A percentile compares a stretch with the other conserved stretches of the same genome.
Evolutionary conservation across 2,113 vertebrate genomes (phyloP).

Genomic region (Zingel zingel): DNA sequence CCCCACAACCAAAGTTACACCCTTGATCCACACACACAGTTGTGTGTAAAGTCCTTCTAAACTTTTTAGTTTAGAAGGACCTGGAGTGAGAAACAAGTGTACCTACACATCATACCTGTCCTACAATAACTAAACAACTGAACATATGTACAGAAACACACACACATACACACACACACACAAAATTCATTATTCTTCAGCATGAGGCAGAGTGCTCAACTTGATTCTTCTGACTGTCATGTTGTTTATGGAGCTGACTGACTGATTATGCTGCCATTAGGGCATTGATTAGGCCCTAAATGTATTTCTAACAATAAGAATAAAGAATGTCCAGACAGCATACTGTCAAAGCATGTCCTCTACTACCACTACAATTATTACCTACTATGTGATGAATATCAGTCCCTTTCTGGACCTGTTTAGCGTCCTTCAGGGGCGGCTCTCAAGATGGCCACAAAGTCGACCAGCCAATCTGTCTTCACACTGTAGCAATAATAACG

Average conservation of each 20-base stretch:
- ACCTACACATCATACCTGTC: background rate
- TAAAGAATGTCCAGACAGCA: background rate
- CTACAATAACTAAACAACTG: background rate
- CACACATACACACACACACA: background rate
- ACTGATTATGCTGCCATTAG: background rate
- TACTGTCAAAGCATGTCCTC: conserved; percentile 10
- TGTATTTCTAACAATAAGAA: conserved; percentile 25
- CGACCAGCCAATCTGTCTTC: conserved; percentile 63
- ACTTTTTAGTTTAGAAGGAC: too few relatives aligned
- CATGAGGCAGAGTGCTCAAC: background rate
- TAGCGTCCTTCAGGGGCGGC: conserved; percentile 40
- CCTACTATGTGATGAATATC: background rate
- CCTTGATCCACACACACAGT: too few relatives aligned
- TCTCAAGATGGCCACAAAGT: conserved; percentile 60
- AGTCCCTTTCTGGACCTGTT: background rate
- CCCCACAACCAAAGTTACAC: too few relatives aligned
- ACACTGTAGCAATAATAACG: conserved; percentile 65
- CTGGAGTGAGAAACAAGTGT: background rate
- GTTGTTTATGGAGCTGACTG: background rate
- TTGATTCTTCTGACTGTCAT: background rate
- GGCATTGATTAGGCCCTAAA: conserved; percentile 1
- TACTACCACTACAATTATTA: background rate
- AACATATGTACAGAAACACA: conserved; percentile 9
- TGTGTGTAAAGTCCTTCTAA: too few relatives aligned
- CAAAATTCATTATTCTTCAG: background rate